Evolutionary conservation across 35 echinoderm and acorn worm genomes (phyloP).

Genomic region (Chiridota heheva): DNA sequence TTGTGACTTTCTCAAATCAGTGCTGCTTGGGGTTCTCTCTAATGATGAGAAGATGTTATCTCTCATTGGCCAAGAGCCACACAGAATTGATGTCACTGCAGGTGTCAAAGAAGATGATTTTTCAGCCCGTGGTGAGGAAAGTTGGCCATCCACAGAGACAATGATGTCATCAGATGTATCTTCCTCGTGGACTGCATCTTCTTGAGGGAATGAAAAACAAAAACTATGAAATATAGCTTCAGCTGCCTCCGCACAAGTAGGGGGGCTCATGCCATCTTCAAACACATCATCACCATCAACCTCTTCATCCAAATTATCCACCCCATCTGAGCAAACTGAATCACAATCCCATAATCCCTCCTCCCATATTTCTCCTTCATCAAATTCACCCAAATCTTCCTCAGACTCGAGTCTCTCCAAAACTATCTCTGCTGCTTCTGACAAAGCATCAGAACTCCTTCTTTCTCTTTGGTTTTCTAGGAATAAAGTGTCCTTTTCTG

Average conservation of each 20-base stretch:
- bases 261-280: conserved; percentile 8
- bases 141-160: no score
- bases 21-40: conserved; percentile 41
- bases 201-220: no score
- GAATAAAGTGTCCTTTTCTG: no score
- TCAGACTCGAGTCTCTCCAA: conserved; percentile 40
- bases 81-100: no score
- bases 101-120: no score
- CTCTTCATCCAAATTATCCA: conserved; percentile 42
- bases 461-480: no score
- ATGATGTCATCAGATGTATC: no score
- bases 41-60: neutral
- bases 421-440: conserved; percentile 45
- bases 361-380: conserved; percentile 34
- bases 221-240: conserved; percentile 38
- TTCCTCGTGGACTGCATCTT: no score
- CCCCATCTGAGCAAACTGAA: no score
- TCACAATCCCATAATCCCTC: conserved; percentile 23
- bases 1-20: conserved; percentile 14
- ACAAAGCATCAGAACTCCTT: conserved; percentile 37
- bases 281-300: conserved; percentile 42
- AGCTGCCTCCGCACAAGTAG: conserved; percentile 32
- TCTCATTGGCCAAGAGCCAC: conserved; percentile 48
- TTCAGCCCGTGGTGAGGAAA: no score
- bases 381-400: conserved; percentile 33